phyloP scores from a whole-genome alignment of 2,797 vertebrate species.

The Cephalopachus bancanus region DNA sequence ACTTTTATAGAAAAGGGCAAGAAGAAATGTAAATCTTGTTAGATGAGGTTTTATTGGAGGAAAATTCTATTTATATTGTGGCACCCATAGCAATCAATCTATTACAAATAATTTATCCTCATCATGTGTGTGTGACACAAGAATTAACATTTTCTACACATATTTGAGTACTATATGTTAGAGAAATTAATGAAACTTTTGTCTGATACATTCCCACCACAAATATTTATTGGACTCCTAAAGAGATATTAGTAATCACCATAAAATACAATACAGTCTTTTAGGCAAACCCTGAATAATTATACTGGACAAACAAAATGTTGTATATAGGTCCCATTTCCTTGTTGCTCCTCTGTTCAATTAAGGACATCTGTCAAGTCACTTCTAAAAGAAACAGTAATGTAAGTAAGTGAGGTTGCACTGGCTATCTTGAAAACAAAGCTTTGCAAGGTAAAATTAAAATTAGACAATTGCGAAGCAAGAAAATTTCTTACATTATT shows the following conservation, averaged over 20 bases:
- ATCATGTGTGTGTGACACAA: not conserved
- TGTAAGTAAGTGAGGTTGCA: not conserved
- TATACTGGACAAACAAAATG: not conserved
- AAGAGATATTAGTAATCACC: not conserved
- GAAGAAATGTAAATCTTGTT: not conserved
- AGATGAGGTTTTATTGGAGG: slow-evolving; percentile 8
- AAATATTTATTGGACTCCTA: not conserved
- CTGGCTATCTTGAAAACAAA: not conserved
- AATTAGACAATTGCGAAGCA: slow-evolving; percentile 6
- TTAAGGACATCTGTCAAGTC: not conserved
- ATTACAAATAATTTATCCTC: slow-evolving; percentile 15
- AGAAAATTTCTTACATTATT: slow-evolving; percentile 15
- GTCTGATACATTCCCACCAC: not conserved
- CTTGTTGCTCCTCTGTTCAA: not conserved
- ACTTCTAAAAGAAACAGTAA: not conserved
- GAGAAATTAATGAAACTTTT: not conserved
- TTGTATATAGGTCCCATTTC: not conserved
- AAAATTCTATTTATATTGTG: not conserved
- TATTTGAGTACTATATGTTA: not conserved
- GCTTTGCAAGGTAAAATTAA: not conserved
- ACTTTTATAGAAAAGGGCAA: not conserved
- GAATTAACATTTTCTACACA: not conserved
- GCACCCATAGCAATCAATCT: not conserved
- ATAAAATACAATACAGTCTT: not conserved
- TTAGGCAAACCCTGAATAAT: slow-evolving; percentile 1